phyloP scores from a whole-genome alignment of 1,140 invertebrate genomes.

The Lanistes nyassanus region DNA sequence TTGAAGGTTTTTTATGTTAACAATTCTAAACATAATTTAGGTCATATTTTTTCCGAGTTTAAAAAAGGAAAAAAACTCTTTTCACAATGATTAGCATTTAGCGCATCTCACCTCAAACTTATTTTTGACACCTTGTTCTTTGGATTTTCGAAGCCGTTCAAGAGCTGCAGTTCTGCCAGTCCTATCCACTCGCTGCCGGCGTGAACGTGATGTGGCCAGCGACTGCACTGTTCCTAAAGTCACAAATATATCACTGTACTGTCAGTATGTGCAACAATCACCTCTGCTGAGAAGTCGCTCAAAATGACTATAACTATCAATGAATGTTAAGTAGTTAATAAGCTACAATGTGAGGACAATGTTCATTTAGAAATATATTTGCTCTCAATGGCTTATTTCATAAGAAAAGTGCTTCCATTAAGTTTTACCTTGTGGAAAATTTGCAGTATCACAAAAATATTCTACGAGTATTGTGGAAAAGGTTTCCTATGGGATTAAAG shows the following conservation, averaged over 20 bases:
- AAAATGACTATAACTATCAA: background rate
- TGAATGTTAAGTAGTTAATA: background rate
- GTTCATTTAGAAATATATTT: background rate
- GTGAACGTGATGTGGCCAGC: conserved; percentile 47
- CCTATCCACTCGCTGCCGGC: conserved; percentile 61
- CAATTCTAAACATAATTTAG: background rate
- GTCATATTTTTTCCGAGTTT: conserved; percentile 81
- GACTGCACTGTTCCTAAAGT: conserved; percentile 28
- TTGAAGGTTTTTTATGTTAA: background rate
- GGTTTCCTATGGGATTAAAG: too few species aligned
- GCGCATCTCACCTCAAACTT: conserved; percentile 80
- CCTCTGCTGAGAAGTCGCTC: too few species aligned
- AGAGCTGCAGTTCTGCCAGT: conserved; percentile 75
- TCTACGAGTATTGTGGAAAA: too few species aligned
- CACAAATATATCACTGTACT: too few species aligned
- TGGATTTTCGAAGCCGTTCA: conserved; percentile 83
- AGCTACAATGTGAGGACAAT: background rate
- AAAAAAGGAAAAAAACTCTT: conserved; percentile 34
- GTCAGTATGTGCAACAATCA: background rate
- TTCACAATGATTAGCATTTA: background rate
- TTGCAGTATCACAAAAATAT: too few species aligned
- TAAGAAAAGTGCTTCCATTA: background rate
- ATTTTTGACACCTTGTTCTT: conserved; percentile 78
- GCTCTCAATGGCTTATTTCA: background rate
- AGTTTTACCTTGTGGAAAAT: too few species aligned